Conservation (phyloP, 2,888 invertebrate genomes). For the Scaptodrosophila latifasciaeformis region DNA sequence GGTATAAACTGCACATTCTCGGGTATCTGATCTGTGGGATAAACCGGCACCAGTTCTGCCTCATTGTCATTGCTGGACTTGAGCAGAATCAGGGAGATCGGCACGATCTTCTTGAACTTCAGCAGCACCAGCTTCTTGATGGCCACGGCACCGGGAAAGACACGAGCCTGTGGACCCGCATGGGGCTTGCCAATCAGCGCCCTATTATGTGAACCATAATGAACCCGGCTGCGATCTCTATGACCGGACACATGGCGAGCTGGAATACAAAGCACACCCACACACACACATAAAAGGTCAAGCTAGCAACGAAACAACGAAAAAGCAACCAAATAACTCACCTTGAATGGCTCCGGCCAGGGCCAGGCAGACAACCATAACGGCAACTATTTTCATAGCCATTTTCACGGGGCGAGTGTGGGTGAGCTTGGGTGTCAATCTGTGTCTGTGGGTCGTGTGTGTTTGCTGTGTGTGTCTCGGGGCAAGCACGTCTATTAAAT, state of each 20-base stretch:
- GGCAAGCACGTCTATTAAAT: conserved; percentile 55
- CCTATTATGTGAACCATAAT: conserved; percentile 37
- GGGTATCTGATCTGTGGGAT: conserved; percentile 68
- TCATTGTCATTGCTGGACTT: conserved; percentile 67
- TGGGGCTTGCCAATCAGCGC: conserved; percentile 48
- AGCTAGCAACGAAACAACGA: too few relatives aligned
- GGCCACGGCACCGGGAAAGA: conserved; percentile 66
- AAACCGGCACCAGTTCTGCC: conserved; percentile 70
- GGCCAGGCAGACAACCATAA: conserved; percentile 47
- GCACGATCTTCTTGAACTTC: conserved; percentile 70
- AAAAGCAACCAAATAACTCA: conserved; percentile 28
- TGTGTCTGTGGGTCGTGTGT: conserved; percentile 5
- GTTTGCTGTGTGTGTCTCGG: conserved; percentile 41
- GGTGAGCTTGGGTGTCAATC: not conserved
- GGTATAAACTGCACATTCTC: conserved; percentile 68
- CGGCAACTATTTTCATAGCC: conserved; percentile 47
- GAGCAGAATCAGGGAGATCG: conserved; percentile 67
- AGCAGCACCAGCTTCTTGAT: conserved; percentile 70
- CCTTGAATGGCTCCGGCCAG: conserved; percentile 45
- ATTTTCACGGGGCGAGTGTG: conserved; percentile 21
- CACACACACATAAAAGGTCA: too few relatives aligned
- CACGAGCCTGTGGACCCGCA: conserved; percentile 48
- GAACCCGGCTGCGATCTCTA: conserved; percentile 31
- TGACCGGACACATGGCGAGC: conserved; percentile 49
- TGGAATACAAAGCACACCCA: conserved; percentile 5